phyloP scores from a whole-genome alignment of 2,888 invertebrate species.

The Tinea pellionella region DNA sequence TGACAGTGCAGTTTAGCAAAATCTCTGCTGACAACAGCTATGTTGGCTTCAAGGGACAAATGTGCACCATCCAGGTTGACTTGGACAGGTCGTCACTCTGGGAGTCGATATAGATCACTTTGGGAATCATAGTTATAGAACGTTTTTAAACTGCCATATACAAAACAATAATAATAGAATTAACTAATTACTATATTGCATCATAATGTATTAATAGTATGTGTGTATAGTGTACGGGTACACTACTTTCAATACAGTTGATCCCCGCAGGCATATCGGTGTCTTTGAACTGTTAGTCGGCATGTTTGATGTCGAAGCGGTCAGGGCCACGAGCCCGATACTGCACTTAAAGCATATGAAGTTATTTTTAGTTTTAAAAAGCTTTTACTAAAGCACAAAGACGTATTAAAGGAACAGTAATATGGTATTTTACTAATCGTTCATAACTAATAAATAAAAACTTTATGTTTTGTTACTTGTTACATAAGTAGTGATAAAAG shows the following conservation, averaged over 20 bases:
- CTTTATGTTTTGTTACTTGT: too few species aligned
- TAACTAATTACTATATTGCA: neutral
- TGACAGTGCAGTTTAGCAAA: too few species aligned
- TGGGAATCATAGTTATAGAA: too few species aligned
- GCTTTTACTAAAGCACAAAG: constrained; percentile 1
- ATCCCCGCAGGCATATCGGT: neutral
- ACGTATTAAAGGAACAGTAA: neutral
- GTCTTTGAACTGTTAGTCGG: constrained; percentile 5
- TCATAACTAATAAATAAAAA: too few species aligned
- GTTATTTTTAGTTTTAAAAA: neutral
- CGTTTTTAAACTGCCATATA: too few species aligned
- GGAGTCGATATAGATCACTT: too few species aligned
- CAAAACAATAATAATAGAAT: neutral
- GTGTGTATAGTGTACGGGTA: neutral
- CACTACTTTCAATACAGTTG: neutral
- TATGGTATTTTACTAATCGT: neutral
- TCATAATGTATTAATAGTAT: neutral
- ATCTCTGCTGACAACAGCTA: too few species aligned
- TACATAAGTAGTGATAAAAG: too few species aligned
- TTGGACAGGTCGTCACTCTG: too few species aligned
- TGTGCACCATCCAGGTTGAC: too few species aligned
- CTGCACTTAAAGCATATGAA: neutral
- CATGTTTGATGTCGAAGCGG: neutral
- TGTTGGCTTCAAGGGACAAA: too few species aligned
- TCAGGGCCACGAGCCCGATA: constrained; percentile 1